Evolutionary conservation across 2,888 invertebrate species (phyloP).

Genomic region (Eupithecia vulgata): DNA sequence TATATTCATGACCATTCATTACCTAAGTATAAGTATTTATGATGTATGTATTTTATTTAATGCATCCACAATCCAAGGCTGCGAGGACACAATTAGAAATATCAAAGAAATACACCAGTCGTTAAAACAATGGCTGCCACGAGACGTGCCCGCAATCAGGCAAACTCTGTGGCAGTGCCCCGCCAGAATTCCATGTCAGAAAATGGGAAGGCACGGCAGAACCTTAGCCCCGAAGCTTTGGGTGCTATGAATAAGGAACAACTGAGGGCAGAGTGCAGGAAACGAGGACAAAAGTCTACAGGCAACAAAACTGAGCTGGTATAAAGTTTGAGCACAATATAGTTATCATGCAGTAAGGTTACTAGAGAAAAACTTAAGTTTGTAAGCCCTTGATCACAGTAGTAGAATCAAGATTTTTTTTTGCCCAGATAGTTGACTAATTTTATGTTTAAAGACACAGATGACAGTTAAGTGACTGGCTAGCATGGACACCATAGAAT

Average conservation of each 20-base stretch:
- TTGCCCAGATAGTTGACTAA: not conserved
- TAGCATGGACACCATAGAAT: not conserved
- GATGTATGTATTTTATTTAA: constrained; percentile 50
- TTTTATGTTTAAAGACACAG: not conserved
- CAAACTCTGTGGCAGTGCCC: constrained; percentile 70
- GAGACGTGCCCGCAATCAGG: constrained; percentile 76
- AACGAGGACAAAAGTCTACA: constrained; percentile 87
- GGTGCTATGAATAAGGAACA: constrained; percentile 87
- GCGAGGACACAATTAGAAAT: constrained; percentile 47
- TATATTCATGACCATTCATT: not conserved
- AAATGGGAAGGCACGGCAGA: constrained; percentile 74
- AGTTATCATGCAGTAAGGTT: constrained; percentile 24
- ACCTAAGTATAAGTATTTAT: constrained; percentile 10
- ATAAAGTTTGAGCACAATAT: constrained; percentile 59
- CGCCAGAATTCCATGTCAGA: constrained; percentile 76
- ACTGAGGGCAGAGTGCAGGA: constrained; percentile 87
- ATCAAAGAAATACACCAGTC: constrained; percentile 42
- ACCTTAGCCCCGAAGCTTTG: constrained; percentile 78
- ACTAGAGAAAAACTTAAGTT: not conserved
- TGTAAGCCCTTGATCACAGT: not conserved
- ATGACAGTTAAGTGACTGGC: not conserved
- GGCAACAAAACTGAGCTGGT: constrained; percentile 90
- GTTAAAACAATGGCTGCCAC: constrained; percentile 69
- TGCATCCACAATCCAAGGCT: constrained; percentile 51
- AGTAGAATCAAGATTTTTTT: not conserved